phyloP scores from a whole-genome alignment of 1,140 invertebrate species.

The Hermetia illucens region DNA sequence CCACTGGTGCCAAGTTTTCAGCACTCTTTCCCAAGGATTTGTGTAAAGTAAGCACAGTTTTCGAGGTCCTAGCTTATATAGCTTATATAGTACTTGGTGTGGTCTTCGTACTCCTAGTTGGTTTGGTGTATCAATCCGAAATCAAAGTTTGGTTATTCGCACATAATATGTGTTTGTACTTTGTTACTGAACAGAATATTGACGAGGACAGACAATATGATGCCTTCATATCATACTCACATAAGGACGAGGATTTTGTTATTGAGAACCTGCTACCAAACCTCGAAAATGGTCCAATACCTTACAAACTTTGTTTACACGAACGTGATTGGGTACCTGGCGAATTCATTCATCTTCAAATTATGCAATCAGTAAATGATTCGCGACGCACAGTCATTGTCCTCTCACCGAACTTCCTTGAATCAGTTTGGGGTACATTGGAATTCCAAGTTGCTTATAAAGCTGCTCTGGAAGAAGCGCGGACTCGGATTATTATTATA shows the following conservation, averaged over 20 bases:
- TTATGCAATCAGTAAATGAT: slow-evolving; percentile 57
- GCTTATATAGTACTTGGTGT: slow-evolving; percentile 35
- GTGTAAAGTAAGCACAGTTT: slow-evolving; percentile 29
- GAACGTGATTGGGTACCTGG: slow-evolving; percentile 66
- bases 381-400: slow-evolving; percentile 72
- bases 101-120: slow-evolving; percentile 37
- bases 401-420: slow-evolving; percentile 64
- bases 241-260: slow-evolving; percentile 65
- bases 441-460: slow-evolving; percentile 72
- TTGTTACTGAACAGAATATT: slow-evolving; percentile 53
- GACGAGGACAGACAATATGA: slow-evolving; percentile 70
- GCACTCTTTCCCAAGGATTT: slow-evolving; percentile 35
- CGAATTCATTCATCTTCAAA: slow-evolving; percentile 64
- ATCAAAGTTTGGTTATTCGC: slow-evolving; percentile 59
- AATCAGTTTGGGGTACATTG: slow-evolving; percentile 71
- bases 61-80: slow-evolving; percentile 30
- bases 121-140: slow-evolving; percentile 45
- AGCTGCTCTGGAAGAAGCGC: slow-evolving; percentile 56
- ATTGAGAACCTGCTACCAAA: slow-evolving; percentile 46
- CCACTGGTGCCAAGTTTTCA: no score
- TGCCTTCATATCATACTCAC: slow-evolving; percentile 76
- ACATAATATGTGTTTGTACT: slow-evolving; percentile 44
- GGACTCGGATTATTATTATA: slow-evolving; percentile 60
- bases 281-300: slow-evolving; percentile 43
- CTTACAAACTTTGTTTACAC: slow-evolving; percentile 61